phyloP scores from a whole-genome alignment of 2,113 vertebrate genomes.

The Daboia siamensis region DNA sequence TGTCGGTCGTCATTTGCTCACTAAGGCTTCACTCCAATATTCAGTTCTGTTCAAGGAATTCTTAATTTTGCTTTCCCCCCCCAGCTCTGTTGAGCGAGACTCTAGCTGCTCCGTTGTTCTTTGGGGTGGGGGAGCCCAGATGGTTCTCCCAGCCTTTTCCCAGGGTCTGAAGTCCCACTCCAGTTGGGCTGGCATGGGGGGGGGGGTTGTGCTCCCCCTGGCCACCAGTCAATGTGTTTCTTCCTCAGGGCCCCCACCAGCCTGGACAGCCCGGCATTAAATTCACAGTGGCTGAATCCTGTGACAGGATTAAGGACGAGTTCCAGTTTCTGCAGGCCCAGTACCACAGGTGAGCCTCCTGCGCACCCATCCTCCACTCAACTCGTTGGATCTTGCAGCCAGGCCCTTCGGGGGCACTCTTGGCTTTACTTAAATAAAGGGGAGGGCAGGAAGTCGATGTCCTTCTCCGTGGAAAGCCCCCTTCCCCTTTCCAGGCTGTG shows the following conservation, averaged over 20 bases:
- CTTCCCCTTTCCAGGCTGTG: not conserved
- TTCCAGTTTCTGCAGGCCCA: constrained; percentile 95
- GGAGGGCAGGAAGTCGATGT: not conserved
- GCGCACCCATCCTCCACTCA: not conserved
- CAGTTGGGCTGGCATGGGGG: not conserved
- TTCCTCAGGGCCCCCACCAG: constrained; percentile 85
- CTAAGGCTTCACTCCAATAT: not conserved
- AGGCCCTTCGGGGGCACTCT: not conserved
- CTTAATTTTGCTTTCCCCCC: not conserved
- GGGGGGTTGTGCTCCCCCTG: not conserved
- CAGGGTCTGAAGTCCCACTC: not conserved
- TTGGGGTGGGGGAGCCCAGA: not conserved
- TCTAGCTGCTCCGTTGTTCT: not conserved
- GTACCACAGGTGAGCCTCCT: constrained; percentile 85
- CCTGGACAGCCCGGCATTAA: constrained; percentile 93
- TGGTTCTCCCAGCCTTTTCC: not conserved
- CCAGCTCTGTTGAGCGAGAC: not conserved
- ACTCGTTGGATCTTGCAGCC: not conserved
- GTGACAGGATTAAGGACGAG: constrained; percentile 93
- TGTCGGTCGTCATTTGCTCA: not conserved
- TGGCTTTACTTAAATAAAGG: too few relatives aligned
- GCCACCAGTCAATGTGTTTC: not conserved
- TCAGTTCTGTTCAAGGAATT: not conserved
- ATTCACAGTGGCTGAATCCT: constrained; percentile 93
- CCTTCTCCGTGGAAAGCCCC: not conserved